These are phyloP conservation scores for Drosophila willistoni DNA, from an alignment of 1,140 invertebrate genomes.

Conservation along the genomic window DNA sequence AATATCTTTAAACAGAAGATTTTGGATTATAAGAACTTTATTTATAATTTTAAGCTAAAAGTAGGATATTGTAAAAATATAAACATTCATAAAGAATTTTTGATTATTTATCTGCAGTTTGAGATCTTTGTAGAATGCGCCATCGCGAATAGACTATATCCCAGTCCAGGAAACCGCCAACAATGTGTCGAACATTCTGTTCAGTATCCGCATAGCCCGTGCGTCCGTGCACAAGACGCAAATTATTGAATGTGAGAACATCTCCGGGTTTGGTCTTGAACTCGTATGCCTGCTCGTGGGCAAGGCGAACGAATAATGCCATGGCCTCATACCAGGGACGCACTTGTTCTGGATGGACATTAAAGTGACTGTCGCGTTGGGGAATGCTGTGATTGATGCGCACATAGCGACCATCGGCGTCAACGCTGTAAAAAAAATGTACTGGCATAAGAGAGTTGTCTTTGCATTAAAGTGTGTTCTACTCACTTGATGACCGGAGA, in stretches of 20 bases:
- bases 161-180: slow-evolving; percentile 89
- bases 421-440: slow-evolving; percentile 74
- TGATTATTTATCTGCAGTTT: not conserved
- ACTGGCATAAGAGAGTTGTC: not conserved
- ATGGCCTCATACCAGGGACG: slow-evolving; percentile 87
- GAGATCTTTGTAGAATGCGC: slow-evolving; percentile 70
- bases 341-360: slow-evolving; percentile 85
- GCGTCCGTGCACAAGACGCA: slow-evolving; percentile 87
- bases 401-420: slow-evolving; percentile 84
- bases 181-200: slow-evolving; percentile 86
- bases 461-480: not conserved
- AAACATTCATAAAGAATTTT: not conserved
- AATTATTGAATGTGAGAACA: slow-evolving; percentile 88
- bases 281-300: slow-evolving; percentile 84
- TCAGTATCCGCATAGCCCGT: slow-evolving; percentile 85
- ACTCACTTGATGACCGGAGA: slow-evolving; percentile 86
- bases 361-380: slow-evolving; percentile 87
- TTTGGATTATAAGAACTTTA: too few species aligned
- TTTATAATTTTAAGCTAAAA: too few species aligned
- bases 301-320: slow-evolving; percentile 84
- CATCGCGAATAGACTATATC: slow-evolving; percentile 88
- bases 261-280: slow-evolving; percentile 87
- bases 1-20: too few species aligned
- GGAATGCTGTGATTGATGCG: slow-evolving; percentile 88
- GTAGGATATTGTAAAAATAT: not conserved